Base-by-base conservation (phyloP, 2,888 invertebrate species). In the Antitype chi region DNA sequence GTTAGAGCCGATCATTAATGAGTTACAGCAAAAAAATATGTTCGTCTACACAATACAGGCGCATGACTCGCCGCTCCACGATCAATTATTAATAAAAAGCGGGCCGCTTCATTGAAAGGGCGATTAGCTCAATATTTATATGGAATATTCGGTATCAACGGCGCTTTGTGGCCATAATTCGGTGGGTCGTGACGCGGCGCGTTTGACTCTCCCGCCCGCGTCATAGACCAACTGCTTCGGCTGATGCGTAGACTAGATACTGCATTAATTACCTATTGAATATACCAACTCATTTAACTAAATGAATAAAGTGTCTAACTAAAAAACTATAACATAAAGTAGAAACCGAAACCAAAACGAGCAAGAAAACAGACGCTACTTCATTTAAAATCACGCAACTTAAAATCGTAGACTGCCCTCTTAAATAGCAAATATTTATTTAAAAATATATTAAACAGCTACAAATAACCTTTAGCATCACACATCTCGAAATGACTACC, bases 61-160 rank as follows among this genome's bases (percentile, higher is more conserved):
- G 95, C 96, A 96, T 96, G 96, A 96, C 96, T 96, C 94, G 96
- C 93, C 92, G 93, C 93, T 95, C 94, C 89, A 92, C 94, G 94
- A 96, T 96, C 96, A 96, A 96, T 96, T 96, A 96, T 96, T 96
- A 96, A 96, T 96, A 96, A 96, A 96, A 96, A 96, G 95, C 96
- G 94, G 95, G 95, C 96, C 96, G 96, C 95, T 95, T 95, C 95
- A 96, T 96, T 96, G 96, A 96, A 96, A 96, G 96, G 96, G 96
- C 96, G 96, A 96, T 96, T 96, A 96, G 96, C 96, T 96, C 96
- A 96, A 96, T 96, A 96, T 96, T 96, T 96, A 96, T 96, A 96
- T 96, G 96, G 96, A 96, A 96, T 96, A 96, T 96, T 96, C 96
- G 95, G 96, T 96, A 96, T 96, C 95, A 96, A 96, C 96, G 96